Conservation (phyloP, 2,113 vertebrate genomes). For the Chamaea fasciata region DNA sequence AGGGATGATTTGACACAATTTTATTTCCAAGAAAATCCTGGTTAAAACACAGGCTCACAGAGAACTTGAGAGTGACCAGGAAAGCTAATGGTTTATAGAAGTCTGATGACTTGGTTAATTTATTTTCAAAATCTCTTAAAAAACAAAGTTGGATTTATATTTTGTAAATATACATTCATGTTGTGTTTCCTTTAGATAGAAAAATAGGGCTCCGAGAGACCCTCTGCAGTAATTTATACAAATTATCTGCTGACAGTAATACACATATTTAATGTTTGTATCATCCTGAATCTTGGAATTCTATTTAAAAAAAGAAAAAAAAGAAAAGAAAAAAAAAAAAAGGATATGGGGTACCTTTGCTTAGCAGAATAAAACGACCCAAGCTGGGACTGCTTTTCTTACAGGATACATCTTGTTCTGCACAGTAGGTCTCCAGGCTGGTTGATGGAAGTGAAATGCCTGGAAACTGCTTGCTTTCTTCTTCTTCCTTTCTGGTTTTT, state of each 20-base stretch:
- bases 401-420: neutral
- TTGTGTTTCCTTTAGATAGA: neutral
- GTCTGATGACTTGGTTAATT: neutral
- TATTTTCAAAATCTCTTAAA: neutral
- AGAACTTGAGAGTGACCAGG: neutral
- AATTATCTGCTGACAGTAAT: neutral
- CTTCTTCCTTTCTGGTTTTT: neutral
- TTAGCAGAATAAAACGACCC: neutral
- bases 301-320: neutral
- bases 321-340: neutral
- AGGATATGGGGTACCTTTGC: neutral
- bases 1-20: neutral
- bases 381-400: neutral
- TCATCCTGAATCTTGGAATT: neutral
- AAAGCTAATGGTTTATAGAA: neutral
- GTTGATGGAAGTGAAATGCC: neutral
- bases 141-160: neutral
- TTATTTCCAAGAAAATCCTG: neutral
- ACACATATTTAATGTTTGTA: neutral
- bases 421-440: neutral
- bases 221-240: neutral
- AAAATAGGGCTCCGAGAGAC: neutral
- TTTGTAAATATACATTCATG: neutral
- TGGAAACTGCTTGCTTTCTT: neutral
- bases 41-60: neutral